Evolutionary conservation across 2,888 invertebrate species (phyloP), one percentile per base, ranked within the genome.

Genomic region (Drosophila pseudotakahashii): DNA sequence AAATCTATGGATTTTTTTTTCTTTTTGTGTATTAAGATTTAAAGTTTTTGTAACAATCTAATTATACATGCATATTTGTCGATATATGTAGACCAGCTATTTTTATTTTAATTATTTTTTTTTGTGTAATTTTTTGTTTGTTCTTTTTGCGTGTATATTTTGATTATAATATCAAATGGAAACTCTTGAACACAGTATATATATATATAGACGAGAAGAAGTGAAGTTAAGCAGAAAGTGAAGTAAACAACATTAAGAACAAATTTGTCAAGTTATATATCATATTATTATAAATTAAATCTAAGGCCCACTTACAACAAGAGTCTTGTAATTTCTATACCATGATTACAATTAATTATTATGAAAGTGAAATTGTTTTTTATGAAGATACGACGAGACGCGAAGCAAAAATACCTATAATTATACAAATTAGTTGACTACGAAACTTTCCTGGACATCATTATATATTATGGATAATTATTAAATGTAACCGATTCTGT

Each of bases 381-480:
- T 66, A 52, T 64, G 32, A 23, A 10, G 26, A 34, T 26, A 26
- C 36, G n/a, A 30, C 30, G 30, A 30, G 30, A 7, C n/a, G 36
- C 19, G 30, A 39, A 41, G 47, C 41, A 60, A 26, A 63, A 63
- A 44, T 44, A 66, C 37, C 23, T 68, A 45, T 68, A 66, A 42
- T 55, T 48, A 67, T 55, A 67, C 57, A 67, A 68, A 71, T 68
- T 68, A 68, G 72, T 59, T 68, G 71, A 68, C 45, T 58, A 44
- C 57, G 64, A 44, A 69, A 69, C 45, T 69, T 71, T 70, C 71
- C 68, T 68, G 68, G 51, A 68, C 51, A 71, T 58, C 59, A 68
- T 70, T 58, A 68, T 58, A 68, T 58, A 68, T 68, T 64, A 67
- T 45, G 67, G 37, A 67, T 64, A 67, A 64, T 64, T 67, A 51